phyloP scores from a whole-genome alignment of 2,888 invertebrate genomes.

The Linnaemya vulpina region DNA sequence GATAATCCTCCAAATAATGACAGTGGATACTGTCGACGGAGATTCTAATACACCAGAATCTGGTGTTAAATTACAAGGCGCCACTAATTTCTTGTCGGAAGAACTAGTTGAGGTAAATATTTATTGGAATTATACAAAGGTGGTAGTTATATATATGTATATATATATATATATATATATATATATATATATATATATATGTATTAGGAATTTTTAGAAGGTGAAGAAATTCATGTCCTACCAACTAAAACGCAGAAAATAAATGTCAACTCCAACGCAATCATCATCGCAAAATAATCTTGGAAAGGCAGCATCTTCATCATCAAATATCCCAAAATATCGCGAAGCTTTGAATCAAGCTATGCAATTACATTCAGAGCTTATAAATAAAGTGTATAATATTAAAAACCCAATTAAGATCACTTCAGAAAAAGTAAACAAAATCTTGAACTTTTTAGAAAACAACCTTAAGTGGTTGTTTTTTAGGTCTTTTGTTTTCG shows the following conservation, averaged over 20 bases:
- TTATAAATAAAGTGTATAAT: neutral
- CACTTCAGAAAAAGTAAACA: neutral
- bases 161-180: no score
- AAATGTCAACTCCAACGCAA: no score
- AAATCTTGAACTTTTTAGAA: neutral
- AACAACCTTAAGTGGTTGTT: conserved; percentile 2
- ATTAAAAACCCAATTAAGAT: neutral
- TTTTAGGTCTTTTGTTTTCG: neutral
- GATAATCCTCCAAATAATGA: conserved; percentile 14
- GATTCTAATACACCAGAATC: conserved; percentile 6
- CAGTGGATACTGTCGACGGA: conserved; percentile 17
- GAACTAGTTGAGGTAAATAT: neutral
- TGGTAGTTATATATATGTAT: no score
- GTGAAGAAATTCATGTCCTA: neutral
- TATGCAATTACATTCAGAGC: neutral
- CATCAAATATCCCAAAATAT: neutral
- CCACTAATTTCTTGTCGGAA: neutral
- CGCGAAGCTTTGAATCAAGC: neutral
- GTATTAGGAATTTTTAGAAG: neutral
- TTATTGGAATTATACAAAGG: neutral
- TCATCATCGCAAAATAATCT: neutral
- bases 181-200: neutral
- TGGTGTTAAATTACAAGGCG: neutral
- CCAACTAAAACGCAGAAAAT: neutral
- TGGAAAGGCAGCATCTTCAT: neutral